Evolutionary conservation across 2,113 vertebrate genomes (phyloP).

Genomic region (Grus americana): DNA sequence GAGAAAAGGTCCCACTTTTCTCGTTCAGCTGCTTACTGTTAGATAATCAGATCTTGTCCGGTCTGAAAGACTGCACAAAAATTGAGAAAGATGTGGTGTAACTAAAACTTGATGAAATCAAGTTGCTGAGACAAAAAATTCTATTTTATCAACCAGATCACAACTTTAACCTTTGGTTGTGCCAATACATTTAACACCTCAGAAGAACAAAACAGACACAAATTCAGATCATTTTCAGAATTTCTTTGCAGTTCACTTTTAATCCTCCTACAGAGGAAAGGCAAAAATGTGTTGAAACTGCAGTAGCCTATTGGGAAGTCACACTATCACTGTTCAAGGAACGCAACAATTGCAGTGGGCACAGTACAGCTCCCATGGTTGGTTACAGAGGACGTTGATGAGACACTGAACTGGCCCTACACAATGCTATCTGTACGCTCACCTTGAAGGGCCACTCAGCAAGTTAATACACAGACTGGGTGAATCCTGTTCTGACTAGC

Average conservation of each 20-base stretch:
- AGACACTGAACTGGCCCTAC: background rate
- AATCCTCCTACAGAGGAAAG: background rate
- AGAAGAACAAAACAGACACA: background rate
- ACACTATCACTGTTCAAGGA: background rate
- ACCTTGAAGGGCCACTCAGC: background rate
- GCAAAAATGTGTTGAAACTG: background rate
- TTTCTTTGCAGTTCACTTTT: background rate
- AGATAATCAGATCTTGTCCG: background rate
- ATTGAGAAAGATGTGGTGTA: background rate
- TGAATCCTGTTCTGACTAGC: slow-evolving; percentile 34
- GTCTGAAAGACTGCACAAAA: background rate
- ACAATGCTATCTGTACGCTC: background rate
- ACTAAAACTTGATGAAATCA: background rate
- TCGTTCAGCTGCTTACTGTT: background rate
- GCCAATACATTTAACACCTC: background rate
- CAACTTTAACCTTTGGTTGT: background rate
- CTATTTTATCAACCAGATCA: background rate
- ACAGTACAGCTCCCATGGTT: background rate
- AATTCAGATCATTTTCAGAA: background rate
- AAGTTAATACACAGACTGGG: background rate
- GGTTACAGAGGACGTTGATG: accelerated
- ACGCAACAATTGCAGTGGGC: background rate
- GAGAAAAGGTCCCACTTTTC: background rate
- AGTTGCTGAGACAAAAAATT: background rate
- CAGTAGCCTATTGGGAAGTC: background rate